A percentile compares a stretch with the other conserved stretches of the same genome.
Evolutionary conservation across 2,113 vertebrate genomes (phyloP).

Genomic region (Percina caprodes): DNA sequence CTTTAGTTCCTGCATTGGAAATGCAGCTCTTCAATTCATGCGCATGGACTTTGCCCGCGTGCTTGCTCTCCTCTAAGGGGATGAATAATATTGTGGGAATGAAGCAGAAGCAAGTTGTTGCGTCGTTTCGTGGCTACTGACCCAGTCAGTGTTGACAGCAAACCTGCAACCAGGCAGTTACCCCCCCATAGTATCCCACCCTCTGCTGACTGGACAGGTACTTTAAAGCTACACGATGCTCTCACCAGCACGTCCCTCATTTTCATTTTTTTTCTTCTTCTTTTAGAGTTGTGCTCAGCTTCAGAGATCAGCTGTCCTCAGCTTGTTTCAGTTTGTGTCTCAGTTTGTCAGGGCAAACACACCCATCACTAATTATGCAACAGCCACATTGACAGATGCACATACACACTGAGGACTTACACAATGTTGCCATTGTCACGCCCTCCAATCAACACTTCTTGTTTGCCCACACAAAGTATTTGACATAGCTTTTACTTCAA

Average conservation of each 20-base stretch:
- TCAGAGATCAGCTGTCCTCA: conserved; percentile 42
- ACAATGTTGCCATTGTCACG: conserved; percentile 24
- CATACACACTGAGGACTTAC: conserved; percentile 23
- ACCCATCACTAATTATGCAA: conserved; percentile 64
- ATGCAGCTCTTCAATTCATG: conserved; percentile 11
- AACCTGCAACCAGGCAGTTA: conserved; percentile 7
- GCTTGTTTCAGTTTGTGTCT: conserved; percentile 30
- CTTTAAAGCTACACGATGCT: not conserved
- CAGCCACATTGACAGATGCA: conserved; percentile 17
- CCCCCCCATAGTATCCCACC: not conserved
- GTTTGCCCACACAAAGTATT: conserved; percentile 16
- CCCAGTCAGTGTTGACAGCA: conserved; percentile 29
- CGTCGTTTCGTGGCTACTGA: conserved; percentile 42
- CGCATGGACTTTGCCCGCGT: conserved; percentile 49
- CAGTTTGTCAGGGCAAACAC: conserved; percentile 59
- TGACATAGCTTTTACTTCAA: not conserved
- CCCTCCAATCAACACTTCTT: conserved; percentile 29
- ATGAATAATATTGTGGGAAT: conserved; percentile 20
- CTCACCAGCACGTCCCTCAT: not conserved
- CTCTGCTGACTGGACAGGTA: not conserved
- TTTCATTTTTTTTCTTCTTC: not conserved
- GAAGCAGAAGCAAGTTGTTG: conserved; percentile 41
- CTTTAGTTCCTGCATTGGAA: conserved; percentile 20
- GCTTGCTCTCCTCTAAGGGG: conserved; percentile 31
- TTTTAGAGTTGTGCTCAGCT: conserved; percentile 33